phyloP scores from a whole-genome alignment of 2,113 vertebrate species.

The Corapipo altera region DNA sequence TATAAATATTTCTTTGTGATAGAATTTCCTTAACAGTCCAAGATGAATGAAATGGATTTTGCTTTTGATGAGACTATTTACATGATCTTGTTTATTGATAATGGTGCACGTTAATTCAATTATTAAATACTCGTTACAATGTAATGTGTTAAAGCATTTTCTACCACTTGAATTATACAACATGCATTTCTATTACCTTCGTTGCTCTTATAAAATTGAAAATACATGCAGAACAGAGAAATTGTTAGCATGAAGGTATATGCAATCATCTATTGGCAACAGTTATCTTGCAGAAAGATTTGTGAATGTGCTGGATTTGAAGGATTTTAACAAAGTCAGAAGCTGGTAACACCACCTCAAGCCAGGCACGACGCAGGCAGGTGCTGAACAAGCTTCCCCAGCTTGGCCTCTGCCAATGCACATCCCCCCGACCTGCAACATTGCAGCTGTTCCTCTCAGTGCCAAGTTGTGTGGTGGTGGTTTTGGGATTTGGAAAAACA shows the following conservation, averaged over 20 bases:
- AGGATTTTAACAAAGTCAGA: conserved; percentile 9
- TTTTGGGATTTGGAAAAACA: conserved; percentile 2
- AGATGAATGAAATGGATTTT: background rate
- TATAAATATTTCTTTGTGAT: background rate
- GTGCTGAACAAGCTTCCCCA: conserved; percentile 26
- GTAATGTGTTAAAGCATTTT: background rate
- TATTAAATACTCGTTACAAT: background rate
- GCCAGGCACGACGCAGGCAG: background rate
- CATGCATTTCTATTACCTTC: background rate
- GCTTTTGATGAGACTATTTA: background rate
- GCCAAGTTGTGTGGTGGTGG: conserved; percentile 2
- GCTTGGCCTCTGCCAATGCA: background rate
- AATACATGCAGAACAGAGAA: background rate
- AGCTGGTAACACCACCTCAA: background rate
- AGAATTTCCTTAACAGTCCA: background rate
- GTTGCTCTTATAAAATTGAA: background rate
- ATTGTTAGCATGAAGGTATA: background rate
- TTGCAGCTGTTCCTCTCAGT: background rate
- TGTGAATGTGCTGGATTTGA: background rate
- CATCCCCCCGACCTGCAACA: background rate
- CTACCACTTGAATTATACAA: background rate
- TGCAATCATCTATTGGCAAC: background rate
- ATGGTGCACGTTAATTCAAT: background rate
- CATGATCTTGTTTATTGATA: background rate
- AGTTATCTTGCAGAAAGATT: background rate